These are phyloP conservation scores for Morelia viridis DNA, from an alignment of 2,797 vertebrate genomes.

Conservation along the genomic window DNA sequence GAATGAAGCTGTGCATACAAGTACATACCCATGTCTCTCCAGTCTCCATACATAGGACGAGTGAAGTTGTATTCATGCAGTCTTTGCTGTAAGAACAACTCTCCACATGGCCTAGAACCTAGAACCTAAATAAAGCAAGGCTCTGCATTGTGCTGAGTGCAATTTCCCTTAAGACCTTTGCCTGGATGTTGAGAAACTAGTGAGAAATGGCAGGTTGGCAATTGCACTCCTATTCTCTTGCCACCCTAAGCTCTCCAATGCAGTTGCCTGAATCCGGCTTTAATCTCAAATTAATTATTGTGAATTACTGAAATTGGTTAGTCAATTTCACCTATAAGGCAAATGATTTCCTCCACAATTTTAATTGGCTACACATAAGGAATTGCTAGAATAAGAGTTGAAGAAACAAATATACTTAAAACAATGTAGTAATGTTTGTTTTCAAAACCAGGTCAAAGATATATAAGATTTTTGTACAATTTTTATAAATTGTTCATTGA, in stretches of 20 bases:
- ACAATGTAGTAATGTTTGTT: constrained; percentile 48
- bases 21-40: background rate
- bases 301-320: background rate
- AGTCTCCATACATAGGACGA: no score
- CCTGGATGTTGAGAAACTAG: background rate
- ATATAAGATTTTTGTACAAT: constrained; percentile 26
- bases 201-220: background rate
- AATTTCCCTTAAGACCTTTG: no score
- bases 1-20: background rate
- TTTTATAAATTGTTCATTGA: constrained; percentile 44
- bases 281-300: background rate
- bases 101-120: no score
- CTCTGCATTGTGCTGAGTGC: no score
- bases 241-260: background rate
- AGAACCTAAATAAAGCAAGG: no score
- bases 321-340: background rate
- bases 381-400: background rate
- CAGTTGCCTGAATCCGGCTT: background rate
- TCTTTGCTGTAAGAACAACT: no score
- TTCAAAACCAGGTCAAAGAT: constrained; percentile 37
- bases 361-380: background rate
- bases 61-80: no score
- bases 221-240: background rate
- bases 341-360: background rate
- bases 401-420: background rate